Percentiles rank a stretch among this genome's conserved stretches.
Evolutionary conservation across 2,888 invertebrate genomes (phyloP).

Genomic region (Heliconius ismenius): DNA sequence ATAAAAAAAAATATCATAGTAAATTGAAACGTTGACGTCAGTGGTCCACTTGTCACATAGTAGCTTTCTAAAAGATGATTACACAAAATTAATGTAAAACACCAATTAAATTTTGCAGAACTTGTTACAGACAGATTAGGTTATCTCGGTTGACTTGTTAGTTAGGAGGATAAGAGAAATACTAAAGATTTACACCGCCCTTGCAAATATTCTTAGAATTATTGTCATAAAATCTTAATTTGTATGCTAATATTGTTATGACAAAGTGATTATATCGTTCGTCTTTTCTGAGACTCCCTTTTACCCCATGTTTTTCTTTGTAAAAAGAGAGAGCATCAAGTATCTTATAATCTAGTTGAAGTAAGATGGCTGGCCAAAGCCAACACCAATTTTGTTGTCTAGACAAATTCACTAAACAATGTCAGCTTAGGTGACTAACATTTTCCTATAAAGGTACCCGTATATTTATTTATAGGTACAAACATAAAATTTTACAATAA

Average conservation of each 20-base stretch:
- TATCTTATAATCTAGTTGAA: not conserved
- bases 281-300: not conserved
- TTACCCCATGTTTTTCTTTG: not conserved
- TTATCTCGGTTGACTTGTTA: conserved; percentile 53
- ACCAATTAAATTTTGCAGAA: conserved; percentile 51
- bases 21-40: not conserved
- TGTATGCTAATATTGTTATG: conserved; percentile 34
- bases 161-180: conserved; percentile 54
- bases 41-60: not conserved
- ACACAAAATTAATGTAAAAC: not conserved
- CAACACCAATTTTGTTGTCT: not conserved
- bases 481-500: too few relatives aligned
- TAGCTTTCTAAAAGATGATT: not conserved
- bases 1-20: not conserved
- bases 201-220: conserved; percentile 55
- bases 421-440: too few relatives aligned
- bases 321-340: not conserved
- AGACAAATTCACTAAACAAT: too few relatives aligned
- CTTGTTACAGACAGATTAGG: conserved; percentile 67
- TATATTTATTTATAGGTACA: too few relatives aligned
- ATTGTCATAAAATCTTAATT: conserved; percentile 51
- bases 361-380: not conserved
- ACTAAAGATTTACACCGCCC: conserved; percentile 67
- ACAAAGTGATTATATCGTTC: not conserved
- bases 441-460: too few relatives aligned